Evolutionary conservation across 2,888 invertebrate species (phyloP).

Genomic region (Marasmarcha lunaedactyla): DNA sequence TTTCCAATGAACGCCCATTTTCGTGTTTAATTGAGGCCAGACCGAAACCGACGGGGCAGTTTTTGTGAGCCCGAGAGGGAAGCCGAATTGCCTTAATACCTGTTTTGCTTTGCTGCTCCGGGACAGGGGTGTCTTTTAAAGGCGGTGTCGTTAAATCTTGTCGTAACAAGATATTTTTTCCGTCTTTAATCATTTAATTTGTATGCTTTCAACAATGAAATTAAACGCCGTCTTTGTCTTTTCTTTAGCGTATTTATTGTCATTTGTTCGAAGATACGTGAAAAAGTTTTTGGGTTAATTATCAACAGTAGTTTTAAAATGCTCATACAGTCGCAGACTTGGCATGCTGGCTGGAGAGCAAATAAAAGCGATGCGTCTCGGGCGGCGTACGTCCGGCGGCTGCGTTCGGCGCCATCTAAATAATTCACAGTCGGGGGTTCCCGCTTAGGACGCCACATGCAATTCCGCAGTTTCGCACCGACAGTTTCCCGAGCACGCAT

Average conservation of each 20-base stretch:
- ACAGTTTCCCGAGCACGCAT: slow-evolving; percentile 41
- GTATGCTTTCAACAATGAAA: too few relatives aligned
- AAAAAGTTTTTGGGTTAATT: too few relatives aligned
- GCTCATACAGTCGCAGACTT: too few relatives aligned
- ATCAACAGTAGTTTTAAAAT: too few relatives aligned
- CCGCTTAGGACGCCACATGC: slow-evolving; percentile 42
- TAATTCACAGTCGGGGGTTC: slow-evolving; percentile 45
- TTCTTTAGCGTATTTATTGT: too few relatives aligned
- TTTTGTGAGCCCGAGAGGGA: slow-evolving; percentile 37
- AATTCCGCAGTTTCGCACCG: slow-evolving; percentile 52
- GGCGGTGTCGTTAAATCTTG: too few relatives aligned
- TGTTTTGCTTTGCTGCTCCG: background rate
- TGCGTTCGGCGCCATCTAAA: slow-evolving; percentile 44
- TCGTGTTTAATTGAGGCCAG: slow-evolving; percentile 56
- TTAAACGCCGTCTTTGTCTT: too few relatives aligned
- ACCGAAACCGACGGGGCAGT: slow-evolving; percentile 53
- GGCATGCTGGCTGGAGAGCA: slow-evolving; percentile 18
- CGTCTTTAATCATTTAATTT: too few relatives aligned
- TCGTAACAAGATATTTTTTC: too few relatives aligned
- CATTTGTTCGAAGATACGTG: too few relatives aligned
- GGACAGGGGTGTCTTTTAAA: too few relatives aligned
- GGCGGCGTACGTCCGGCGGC: slow-evolving; percentile 22
- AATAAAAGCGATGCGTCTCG: slow-evolving; percentile 34
- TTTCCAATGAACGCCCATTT: slow-evolving; percentile 46
- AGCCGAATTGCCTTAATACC: slow-evolving; percentile 7